Base-by-base conservation (phyloP, 2,888 invertebrate species). In the Ellobium chinense region DNA sequence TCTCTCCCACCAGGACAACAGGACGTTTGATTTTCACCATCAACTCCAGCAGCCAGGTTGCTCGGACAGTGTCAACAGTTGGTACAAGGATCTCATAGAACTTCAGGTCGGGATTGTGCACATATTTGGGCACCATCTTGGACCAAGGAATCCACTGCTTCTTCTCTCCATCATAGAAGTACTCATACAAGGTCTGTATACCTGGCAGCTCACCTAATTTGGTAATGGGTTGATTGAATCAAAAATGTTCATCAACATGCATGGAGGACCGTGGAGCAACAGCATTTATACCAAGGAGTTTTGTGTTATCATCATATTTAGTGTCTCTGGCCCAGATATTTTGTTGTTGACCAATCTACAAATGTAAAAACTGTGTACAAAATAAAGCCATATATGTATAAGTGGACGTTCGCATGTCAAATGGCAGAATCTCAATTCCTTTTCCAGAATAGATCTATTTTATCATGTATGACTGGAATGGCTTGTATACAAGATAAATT, bases 11-110 rank as follows among this genome's bases (percentile, higher is more conserved):
- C 2, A 98, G 94, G 4, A 98, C 94, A 0, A 97, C 95, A 0
- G 98, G 97, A 66, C 96, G 94, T 91, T 95, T 95, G 39, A 95
- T 95, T 94, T 95, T 88, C 34, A 97, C 96, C 89, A 95, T 94
- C 80, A 92, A 84, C 82, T 95, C 94, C 69, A 98, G 94, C 24
- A 97, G 94, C 95, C 97, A 97, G 0, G 95, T 96, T 0, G 96
- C 95, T 66, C 96, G 94, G 12, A 97, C 94, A 0, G 97, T 98
- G 91, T 98, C 98, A 2, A 97, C 95, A 0, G 98, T 98, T 0
- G 97, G 97, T 7, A 98, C 97, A 27, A 98, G 94, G 84, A 98
- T 97, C 86, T 97, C 95, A 3, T 96, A 95, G 92, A 96, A 97
- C 89, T 95, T 95, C 89, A 94, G 94, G 0, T 93, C 89, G 0